These are phyloP conservation scores for Lasiurus cinereus DNA, from an alignment of 2,113 vertebrate genomes.

Conservation along the genomic window DNA sequence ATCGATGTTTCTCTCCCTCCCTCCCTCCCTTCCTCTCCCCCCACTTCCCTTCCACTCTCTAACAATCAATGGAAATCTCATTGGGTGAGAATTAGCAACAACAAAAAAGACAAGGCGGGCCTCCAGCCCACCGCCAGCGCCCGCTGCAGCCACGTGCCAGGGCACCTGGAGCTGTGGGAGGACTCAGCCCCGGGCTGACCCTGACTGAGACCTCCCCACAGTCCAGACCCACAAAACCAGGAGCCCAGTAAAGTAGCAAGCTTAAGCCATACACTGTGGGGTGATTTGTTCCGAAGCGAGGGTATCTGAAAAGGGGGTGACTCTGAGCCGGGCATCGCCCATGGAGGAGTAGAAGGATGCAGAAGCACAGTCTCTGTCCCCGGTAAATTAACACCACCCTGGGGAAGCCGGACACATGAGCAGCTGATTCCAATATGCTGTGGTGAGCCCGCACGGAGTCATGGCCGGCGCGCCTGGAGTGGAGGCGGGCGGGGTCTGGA, in stretches of 20 bases:
- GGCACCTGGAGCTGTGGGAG: too few relatives aligned
- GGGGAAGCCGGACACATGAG: conserved; percentile 42
- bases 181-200: background rate
- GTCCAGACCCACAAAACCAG: background rate
- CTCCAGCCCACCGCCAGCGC: background rate
- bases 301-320: background rate
- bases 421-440: conserved; percentile 63
- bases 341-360: background rate
- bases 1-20: too few relatives aligned
- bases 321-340: background rate
- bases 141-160: accelerated
- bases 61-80: too few relatives aligned
- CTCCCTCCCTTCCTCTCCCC: too few relatives aligned
- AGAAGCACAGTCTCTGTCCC: conserved; percentile 16
- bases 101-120: background rate
- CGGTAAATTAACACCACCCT: conserved; percentile 39
- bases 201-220: background rate
- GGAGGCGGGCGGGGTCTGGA: conserved; percentile 59
- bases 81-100: too few relatives aligned
- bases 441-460: background rate
- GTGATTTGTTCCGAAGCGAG: background rate
- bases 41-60: too few relatives aligned
- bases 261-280: background rate
- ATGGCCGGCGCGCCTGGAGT: conserved; percentile 60
- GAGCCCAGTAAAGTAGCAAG: background rate